phyloP scores from a whole-genome alignment of 2,888 invertebrate species.

The Phytoseiulus persimilis region DNA sequence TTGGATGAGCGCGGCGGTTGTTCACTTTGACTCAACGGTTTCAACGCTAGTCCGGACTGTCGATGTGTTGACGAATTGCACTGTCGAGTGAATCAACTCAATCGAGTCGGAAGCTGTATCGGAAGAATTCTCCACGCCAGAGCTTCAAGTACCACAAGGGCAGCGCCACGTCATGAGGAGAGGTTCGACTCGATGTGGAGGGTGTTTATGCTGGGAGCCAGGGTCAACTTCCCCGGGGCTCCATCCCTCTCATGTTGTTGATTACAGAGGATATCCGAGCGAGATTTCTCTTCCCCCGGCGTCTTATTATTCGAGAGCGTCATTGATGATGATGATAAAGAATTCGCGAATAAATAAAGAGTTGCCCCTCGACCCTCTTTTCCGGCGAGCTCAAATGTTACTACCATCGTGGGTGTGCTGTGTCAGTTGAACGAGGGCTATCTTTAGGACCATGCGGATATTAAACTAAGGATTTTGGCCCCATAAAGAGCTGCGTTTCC shows the following conservation, averaged over 20 bases:
- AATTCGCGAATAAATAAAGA: background rate
- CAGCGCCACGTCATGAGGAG: too few species aligned
- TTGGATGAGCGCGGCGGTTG: background rate
- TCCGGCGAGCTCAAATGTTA: background rate
- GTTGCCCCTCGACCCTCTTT: background rate
- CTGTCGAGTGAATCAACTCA: too few species aligned
- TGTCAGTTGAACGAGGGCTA: background rate
- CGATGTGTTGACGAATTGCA: too few species aligned
- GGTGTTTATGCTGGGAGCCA: too few species aligned
- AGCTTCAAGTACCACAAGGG: too few species aligned
- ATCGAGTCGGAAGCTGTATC: too few species aligned
- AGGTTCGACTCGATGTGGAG: too few species aligned
- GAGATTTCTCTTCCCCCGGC: background rate
- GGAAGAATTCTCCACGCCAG: too few species aligned
- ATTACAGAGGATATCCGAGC: too few species aligned
- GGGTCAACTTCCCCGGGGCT: too few species aligned
- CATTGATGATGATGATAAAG: background rate
- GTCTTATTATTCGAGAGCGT: background rate
- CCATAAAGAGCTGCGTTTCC: background rate
- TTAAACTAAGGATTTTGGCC: slow-evolving; percentile 5
- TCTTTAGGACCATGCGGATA: slow-evolving; percentile 5
- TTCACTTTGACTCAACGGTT: background rate
- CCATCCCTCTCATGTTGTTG: too few species aligned
- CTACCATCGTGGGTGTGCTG: slow-evolving; percentile 5
- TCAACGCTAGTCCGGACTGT: too few species aligned